Conservation (phyloP, 2,888 invertebrate genomes). For the Linnaemya tessellans region DNA sequence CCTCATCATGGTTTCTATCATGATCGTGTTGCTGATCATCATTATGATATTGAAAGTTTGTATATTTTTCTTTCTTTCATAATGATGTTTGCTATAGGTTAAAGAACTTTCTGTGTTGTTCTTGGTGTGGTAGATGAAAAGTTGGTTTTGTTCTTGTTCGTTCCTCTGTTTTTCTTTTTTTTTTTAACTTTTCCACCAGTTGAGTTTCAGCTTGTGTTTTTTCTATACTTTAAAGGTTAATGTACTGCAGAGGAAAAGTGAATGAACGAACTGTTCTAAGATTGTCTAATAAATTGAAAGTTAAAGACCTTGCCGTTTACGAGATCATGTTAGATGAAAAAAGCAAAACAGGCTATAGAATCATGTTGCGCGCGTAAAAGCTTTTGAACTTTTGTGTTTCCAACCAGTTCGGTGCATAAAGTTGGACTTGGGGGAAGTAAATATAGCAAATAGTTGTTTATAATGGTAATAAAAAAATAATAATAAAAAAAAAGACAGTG, state of each 20-base stretch:
- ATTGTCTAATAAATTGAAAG: slow-evolving; percentile 65
- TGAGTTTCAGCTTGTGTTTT: slow-evolving; percentile 39
- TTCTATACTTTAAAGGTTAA: slow-evolving; percentile 68
- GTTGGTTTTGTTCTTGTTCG: slow-evolving; percentile 48
- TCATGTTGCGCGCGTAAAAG: slow-evolving; percentile 27
- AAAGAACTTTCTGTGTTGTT: slow-evolving; percentile 58
- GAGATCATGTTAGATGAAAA: slow-evolving; percentile 8
- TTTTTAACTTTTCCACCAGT: slow-evolving; percentile 22
- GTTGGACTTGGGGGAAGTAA: background rate
- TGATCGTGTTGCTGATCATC: slow-evolving; percentile 14
- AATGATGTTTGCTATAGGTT: slow-evolving; percentile 57
- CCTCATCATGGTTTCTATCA: slow-evolving; percentile 39
- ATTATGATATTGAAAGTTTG: slow-evolving; percentile 23
- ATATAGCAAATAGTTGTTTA: background rate
- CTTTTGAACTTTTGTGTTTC: background rate
- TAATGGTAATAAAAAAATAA: background rate
- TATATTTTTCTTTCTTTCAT: slow-evolving; percentile 14
- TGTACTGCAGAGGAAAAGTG: slow-evolving; percentile 74
- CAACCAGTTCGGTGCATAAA: background rate
- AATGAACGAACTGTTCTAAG: slow-evolving; percentile 74
- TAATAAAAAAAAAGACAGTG: too few relatives aligned
- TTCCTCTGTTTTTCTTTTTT: background rate
- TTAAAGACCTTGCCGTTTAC: slow-evolving; percentile 68
- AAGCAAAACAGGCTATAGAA: slow-evolving; percentile 42
- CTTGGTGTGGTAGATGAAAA: slow-evolving; percentile 37